Base-by-base conservation (phyloP, 2,797 vertebrate genomes). In the Phoxinus dragarum region DNA sequence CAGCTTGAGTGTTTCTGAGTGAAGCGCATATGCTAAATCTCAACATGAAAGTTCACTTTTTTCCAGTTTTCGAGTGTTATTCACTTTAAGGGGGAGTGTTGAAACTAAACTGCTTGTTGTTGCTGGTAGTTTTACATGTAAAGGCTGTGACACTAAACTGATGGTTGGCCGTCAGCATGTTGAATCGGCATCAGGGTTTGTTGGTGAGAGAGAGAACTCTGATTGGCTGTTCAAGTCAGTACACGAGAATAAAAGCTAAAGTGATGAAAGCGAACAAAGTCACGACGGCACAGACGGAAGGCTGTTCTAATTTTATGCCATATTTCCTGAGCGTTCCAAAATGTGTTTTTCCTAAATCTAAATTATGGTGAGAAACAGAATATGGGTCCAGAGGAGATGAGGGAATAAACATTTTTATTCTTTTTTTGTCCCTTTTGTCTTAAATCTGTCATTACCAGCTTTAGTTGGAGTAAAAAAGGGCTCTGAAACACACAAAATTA, bases 371-470 rank as follows among this genome's bases (percentile, higher is more conserved):
- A 66, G 31, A 49, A 34, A 84, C 47, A 11, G 34, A 56, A 72
- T 79, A 67, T 66, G 5, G 52, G 17, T 77, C 40, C 21, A 23
- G 27, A 69, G 27, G 64, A 72, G 10, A 76, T 56, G 12, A 76
- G 59, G 40, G 44, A 36, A 19, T 68, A 38, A 68, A 52, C 72
- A 23, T 66, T 47, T 80, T n/a, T 23, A 23, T 17, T 44, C 17
- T 67, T 61, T 87, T 64, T 54, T 23, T 54, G 21, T 56, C 54
- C 21, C 8, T 1, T 23, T 38, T 36, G n/a, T 17, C 16, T 23
- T 79, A 84, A 84, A 79, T 84, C 44, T 81, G 44, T 74, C 69
- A 68, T 72, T 54, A n/a, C 40, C 42, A 42, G 54, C 79, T 66
- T 23, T 47, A 52, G 5, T 54, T 8, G 34, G 64, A 75, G 52